Evolutionary conservation across 2,113 vertebrate genomes (phyloP), one percentile per base, ranked within the genome.

Genomic region (Atherinomorus stipes): DNA sequence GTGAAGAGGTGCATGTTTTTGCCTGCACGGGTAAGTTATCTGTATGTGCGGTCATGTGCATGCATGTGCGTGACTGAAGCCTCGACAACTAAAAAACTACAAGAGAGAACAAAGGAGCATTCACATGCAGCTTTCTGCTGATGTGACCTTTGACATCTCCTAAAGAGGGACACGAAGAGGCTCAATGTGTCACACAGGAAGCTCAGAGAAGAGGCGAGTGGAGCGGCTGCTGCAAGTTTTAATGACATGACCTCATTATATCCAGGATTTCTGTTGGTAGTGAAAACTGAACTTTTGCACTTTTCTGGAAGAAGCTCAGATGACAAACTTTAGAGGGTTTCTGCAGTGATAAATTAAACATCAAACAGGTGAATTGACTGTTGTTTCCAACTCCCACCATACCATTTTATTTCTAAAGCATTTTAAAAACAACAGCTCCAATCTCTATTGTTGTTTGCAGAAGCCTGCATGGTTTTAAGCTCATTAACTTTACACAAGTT

Each of bases 71-170:
- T 59, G 65, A 81, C 68, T 71, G 34, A 63, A 19, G 65, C 25
- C 31, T 7, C 13, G 26, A 74, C 67, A 34, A 79, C 67, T 64
- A 51, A 64, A 71, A 71, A 84, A 80, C 59, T 50, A 49, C 66
- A 68, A 23, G 10, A 60, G 62, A 66, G 72, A 83, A 87, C 79
- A 86, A 90, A 83, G 83, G 59, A 42, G 65, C 42, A n/a, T 77
- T 83, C 72, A 83, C 69, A 82, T 80, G 62, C 70, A 50, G 74
- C 66, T 37, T 66, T 53, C n/a, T 53, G 65, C 2, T 76, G 51
- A 72, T 54, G 54, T 76, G 75, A 86, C 78, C 88, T 83, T 72
- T 80, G 72, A 81, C 80, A 74, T 70, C 47, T 54, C 13, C 64
- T 63, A 18, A 50, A 76, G 65, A 19, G 50, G 15, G 21, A 50